phyloP scores from a whole-genome alignment of 2,113 vertebrate genomes.

The Pollimyrus isidori region DNA sequence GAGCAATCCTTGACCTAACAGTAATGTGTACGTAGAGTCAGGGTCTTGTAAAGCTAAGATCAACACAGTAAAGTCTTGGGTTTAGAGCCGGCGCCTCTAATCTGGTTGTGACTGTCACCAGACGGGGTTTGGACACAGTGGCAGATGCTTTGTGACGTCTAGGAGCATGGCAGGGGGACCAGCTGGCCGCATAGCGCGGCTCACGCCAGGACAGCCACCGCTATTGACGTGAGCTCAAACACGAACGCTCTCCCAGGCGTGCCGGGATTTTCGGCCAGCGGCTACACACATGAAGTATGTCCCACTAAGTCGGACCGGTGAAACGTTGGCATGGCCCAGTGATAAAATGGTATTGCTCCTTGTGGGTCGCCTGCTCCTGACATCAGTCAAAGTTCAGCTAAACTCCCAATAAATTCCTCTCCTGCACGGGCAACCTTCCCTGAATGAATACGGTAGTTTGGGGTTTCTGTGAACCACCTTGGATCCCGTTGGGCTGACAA shows the following conservation, averaged over 20 bases:
- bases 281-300: no score
- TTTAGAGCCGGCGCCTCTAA: neutral
- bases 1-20: neutral
- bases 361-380: neutral
- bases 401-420: neutral
- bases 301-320: neutral
- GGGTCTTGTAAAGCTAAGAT: neutral
- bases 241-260: neutral
- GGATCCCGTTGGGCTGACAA: neutral
- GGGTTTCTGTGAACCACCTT: neutral
- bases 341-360: neutral
- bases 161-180: slow-evolving; percentile 7
- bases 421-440: neutral
- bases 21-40: neutral
- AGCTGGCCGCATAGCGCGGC: neutral
- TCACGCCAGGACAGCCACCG: neutral
- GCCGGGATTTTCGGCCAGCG: neutral
- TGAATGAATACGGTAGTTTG: neutral
- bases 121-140: neutral
- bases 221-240: neutral
- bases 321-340: neutral
- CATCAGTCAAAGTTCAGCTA: neutral
- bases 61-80: neutral
- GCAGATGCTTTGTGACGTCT: slow-evolving; percentile 11
- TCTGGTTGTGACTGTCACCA: neutral